A percentile compares a stretch with the other conserved stretches of the same genome.
These are phyloP conservation scores for Chaitophorus viminalis DNA, from an alignment of 2,888 invertebrate species.

Conservation along the genomic window DNA sequence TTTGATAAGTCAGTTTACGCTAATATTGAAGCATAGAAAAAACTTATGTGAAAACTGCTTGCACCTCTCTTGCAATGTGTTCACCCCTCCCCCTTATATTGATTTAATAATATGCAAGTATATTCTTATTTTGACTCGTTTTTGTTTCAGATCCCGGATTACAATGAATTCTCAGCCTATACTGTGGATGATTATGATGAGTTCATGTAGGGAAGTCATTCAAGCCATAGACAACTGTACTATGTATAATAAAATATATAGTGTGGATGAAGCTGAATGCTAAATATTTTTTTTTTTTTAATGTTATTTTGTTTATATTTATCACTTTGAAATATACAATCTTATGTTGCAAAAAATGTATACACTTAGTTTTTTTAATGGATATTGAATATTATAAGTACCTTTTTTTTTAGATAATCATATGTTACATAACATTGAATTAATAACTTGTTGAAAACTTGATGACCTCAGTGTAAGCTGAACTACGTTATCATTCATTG, in stretches of 20 bases:
- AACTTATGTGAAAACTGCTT: too few species aligned
- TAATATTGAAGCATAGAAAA: too few species aligned
- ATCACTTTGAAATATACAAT: slow-evolving; percentile 55
- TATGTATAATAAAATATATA: slow-evolving; percentile 36
- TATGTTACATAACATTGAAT: neutral
- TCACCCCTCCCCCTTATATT: too few species aligned
- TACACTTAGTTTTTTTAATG: neutral
- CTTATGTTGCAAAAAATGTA: slow-evolving; percentile 13
- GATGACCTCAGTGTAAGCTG: neutral
- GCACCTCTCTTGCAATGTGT: too few species aligned
- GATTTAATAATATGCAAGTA: neutral
- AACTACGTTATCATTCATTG: neutral
- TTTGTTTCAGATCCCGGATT: slow-evolving; percentile 63
- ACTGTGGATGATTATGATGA: slow-evolving; percentile 65
- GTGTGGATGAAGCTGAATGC: slow-evolving; percentile 35
- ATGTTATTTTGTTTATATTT: slow-evolving; percentile 52
- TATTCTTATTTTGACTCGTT: neutral
- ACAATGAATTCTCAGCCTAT: slow-evolving; percentile 65
- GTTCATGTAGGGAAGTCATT: slow-evolving; percentile 64
- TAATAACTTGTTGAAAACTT: neutral
- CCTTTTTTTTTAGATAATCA: neutral
- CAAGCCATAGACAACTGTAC: slow-evolving; percentile 13
- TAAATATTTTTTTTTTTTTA: slow-evolving; percentile 53
- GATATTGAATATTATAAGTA: neutral
- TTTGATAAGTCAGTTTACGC: too few species aligned